These are phyloP conservation scores for Alloscopus bannaensis DNA, from an alignment of 2,888 invertebrate species.

Conservation along the genomic window DNA sequence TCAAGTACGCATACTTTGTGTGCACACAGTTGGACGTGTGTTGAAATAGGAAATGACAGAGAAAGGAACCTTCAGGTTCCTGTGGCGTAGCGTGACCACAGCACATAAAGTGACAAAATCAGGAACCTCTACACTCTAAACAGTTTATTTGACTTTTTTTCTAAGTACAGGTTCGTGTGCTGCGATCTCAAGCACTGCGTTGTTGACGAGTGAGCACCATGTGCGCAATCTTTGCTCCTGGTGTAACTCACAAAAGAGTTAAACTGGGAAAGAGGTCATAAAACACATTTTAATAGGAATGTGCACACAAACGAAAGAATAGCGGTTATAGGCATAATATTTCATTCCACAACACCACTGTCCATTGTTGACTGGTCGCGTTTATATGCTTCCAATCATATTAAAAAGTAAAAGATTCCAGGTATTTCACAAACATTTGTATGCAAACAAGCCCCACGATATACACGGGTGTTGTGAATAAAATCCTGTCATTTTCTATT, in stretches of 20 bases:
- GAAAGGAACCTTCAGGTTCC: conserved; percentile 9
- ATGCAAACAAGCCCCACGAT: too few relatives aligned
- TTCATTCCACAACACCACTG: conserved; percentile 6
- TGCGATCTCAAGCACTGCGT: too few relatives aligned
- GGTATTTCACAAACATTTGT: too few relatives aligned
- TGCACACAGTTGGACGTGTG: too few relatives aligned
- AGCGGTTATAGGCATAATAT: too few relatives aligned
- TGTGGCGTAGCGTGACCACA: conserved; percentile 29
- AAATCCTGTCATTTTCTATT: not conserved
- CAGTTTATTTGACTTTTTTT: conserved; percentile 14
- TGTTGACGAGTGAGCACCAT: too few relatives aligned
- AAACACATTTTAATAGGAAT: conserved; percentile 27
- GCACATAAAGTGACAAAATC: conserved; percentile 19
- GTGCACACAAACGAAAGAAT: conserved; percentile 16
- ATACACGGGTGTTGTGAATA: too few relatives aligned
- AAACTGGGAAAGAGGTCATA: conserved; percentile 18
- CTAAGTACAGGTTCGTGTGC: too few relatives aligned
- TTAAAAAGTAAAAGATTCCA: too few relatives aligned
- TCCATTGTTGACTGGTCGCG: conserved; percentile 6
- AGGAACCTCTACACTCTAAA: conserved; percentile 1
- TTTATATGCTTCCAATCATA: too few relatives aligned
- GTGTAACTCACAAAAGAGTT: not conserved
- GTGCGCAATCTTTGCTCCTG: not conserved
- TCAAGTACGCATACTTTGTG: too few relatives aligned
- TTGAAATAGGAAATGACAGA: too few relatives aligned